phyloP scores from a whole-genome alignment of 2,113 vertebrate species.

The Pedetes capensis region DNA sequence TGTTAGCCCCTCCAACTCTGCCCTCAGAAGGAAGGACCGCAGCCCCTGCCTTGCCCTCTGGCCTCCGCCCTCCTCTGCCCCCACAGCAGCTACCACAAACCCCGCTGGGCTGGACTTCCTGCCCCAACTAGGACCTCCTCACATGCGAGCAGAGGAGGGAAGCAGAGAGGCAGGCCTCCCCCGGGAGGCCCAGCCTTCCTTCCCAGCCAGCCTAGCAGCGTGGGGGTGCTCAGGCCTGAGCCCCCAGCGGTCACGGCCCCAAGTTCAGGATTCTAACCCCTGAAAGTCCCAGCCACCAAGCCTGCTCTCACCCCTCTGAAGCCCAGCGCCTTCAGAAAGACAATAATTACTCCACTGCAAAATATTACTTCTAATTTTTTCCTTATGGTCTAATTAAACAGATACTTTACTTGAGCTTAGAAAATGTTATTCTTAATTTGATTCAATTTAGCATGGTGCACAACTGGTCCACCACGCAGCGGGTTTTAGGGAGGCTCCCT shows the following conservation, averaged over 20 bases:
- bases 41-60: no score
- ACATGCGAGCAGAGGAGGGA: rapidly evolving
- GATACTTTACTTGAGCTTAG: conserved; percentile 80
- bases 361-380: conserved; percentile 82
- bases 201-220: not conserved
- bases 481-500: not conserved
- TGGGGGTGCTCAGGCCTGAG: not conserved
- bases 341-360: conserved; percentile 76
- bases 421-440: conserved; percentile 82
- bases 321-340: conserved; percentile 24
- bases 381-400: conserved; percentile 82
- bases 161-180: rapidly evolving
- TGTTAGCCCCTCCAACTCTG: rapidly evolving
- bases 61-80: no score
- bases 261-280: not conserved
- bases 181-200: rapidly evolving
- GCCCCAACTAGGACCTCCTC: not conserved
- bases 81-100: not conserved
- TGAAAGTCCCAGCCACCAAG: not conserved
- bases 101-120: not conserved
- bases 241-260: no score
- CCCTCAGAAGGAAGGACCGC: no score
- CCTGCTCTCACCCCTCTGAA: not conserved
- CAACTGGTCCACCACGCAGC: not conserved
- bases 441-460: conserved; percentile 75